Evolutionary conservation across 2,797 vertebrate genomes (phyloP).

Genomic region (Aldrovandia affinis): DNA sequence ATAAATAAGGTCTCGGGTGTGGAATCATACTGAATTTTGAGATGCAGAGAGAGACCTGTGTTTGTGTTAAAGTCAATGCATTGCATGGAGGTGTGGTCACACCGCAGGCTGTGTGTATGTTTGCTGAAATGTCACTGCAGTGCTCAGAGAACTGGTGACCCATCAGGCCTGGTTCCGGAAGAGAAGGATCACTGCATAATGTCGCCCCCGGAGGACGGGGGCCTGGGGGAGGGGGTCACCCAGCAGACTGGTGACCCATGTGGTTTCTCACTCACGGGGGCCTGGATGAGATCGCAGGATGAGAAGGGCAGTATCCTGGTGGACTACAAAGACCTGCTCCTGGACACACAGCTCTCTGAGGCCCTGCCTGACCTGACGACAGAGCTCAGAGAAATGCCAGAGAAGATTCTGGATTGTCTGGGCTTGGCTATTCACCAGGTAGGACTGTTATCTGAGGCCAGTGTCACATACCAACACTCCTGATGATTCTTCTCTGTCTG

Average conservation of each 20-base stretch:
- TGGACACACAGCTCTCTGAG: slow-evolving; percentile 67
- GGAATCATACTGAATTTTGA: too few relatives aligned
- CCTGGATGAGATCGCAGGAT: slow-evolving; percentile 97
- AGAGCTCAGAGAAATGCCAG: slow-evolving; percentile 87
- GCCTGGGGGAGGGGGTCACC: too few relatives aligned
- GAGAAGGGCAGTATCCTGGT: slow-evolving; percentile 95
- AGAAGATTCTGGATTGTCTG: slow-evolving; percentile 87
- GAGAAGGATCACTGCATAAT: too few relatives aligned
- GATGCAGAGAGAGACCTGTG: not conserved
- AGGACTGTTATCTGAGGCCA: slow-evolving; percentile 29
- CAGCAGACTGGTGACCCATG: too few relatives aligned
- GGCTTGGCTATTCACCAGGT: slow-evolving; percentile 96
- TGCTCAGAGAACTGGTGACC: slow-evolving; percentile 24
- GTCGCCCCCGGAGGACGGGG: too few relatives aligned
- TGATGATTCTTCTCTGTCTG: not conserved
- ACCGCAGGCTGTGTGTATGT: slow-evolving; percentile 17
- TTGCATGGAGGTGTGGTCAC: not conserved
- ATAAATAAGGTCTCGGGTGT: too few relatives aligned
- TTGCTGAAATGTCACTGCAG: slow-evolving; percentile 22
- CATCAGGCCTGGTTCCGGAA: too few relatives aligned
- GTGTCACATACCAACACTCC: not conserved
- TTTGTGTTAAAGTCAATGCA: not conserved
- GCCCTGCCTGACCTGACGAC: slow-evolving; percentile 73
- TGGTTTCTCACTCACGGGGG: too few relatives aligned
- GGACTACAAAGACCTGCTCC: slow-evolving; percentile 86